phyloP scores from a whole-genome alignment of 1,140 invertebrate species.

The Plutomurus gul region DNA sequence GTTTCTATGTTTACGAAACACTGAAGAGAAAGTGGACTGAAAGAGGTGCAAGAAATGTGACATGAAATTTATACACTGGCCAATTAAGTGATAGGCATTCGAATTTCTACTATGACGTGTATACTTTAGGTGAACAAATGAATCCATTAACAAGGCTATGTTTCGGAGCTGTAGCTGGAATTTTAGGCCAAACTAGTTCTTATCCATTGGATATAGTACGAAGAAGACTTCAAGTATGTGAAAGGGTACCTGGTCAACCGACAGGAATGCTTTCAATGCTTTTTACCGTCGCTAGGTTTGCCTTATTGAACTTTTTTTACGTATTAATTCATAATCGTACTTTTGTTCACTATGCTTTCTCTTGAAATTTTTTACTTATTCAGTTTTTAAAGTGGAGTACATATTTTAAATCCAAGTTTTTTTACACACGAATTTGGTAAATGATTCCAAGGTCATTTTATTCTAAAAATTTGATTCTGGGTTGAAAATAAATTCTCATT shows the following conservation, averaged over 20 bases:
- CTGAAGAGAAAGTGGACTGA: conserved; percentile 68
- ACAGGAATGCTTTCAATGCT: conserved; percentile 21
- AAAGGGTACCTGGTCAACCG: conserved; percentile 51
- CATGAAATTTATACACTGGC: conserved; percentile 7
- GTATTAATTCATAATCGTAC: neutral
- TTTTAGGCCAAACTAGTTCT: conserved; percentile 91
- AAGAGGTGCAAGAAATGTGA: neutral
- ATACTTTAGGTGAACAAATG: conserved; percentile 16
- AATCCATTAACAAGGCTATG: conserved; percentile 63
- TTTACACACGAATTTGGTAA: too few species aligned
- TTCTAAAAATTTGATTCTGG: neutral
- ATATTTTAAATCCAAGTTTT: too few species aligned
- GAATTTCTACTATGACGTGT: neutral
- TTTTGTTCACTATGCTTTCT: neutral
- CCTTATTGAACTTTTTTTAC: neutral
- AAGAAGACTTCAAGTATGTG: conserved; percentile 56
- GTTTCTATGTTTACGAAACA: conserved; percentile 97
- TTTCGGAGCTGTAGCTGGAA: conserved; percentile 89
- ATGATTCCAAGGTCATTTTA: too few species aligned
- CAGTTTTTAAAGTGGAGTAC: too few species aligned
- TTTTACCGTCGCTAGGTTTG: conserved; percentile 29
- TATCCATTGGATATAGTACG: conserved; percentile 72
- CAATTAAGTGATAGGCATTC: conserved; percentile 47
- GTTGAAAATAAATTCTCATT: too few species aligned
- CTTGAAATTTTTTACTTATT: neutral